phyloP scores from a whole-genome alignment of 2,888 invertebrate species.

The Hofmannophila pseudospretella region DNA sequence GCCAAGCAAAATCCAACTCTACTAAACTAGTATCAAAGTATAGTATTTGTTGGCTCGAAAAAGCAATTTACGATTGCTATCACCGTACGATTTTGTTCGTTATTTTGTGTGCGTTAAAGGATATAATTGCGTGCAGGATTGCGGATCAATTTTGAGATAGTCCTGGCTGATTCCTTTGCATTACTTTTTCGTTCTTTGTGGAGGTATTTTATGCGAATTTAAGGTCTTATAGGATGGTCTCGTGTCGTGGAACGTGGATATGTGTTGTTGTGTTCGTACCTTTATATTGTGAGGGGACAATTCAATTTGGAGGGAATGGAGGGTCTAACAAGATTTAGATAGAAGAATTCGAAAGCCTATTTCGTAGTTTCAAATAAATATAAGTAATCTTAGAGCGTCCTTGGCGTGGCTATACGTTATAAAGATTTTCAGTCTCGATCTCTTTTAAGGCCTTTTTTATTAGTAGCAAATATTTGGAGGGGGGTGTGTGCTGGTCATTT shows the following conservation, averaged over 20 bases:
- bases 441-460: no score
- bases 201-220: conserved; percentile 72
- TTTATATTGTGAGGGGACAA: conserved; percentile 19
- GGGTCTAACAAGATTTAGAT: neutral
- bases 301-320: conserved; percentile 3
- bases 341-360: no score
- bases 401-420: no score
- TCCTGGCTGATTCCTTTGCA: conserved; percentile 74
- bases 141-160: conserved; percentile 74
- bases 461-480: no score
- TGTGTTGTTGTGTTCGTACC: conserved; percentile 22
- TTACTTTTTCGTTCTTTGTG: conserved; percentile 76
- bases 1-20: conserved; percentile 27
- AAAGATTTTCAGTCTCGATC: no score
- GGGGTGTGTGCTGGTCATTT: no score
- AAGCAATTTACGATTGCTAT: conserved; percentile 51
- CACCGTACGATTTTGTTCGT: conserved; percentile 31
- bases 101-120: conserved; percentile 19
- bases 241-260: conserved; percentile 19
- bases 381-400: no score
- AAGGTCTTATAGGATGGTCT: conserved; percentile 67
- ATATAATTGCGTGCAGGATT: conserved; percentile 27
- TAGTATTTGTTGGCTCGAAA: conserved; percentile 27
- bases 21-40: conserved; percentile 1
- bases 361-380: no score